Evolutionary conservation across 1,140 invertebrate species (phyloP).

Genomic region (Amyelois transitella): DNA sequence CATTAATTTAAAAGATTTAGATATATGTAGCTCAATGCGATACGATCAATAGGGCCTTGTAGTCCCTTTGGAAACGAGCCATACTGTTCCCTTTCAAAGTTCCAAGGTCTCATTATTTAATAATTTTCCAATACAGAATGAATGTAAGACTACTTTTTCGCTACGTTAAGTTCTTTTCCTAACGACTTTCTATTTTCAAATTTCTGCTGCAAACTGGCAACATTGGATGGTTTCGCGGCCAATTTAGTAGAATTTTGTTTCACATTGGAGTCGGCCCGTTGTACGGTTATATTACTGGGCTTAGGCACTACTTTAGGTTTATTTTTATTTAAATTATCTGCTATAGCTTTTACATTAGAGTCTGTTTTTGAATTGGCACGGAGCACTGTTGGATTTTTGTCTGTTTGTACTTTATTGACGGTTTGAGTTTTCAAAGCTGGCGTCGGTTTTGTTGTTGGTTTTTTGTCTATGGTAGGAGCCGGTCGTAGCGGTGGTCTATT

Average conservation of each 20-base stretch:
- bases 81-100: not conserved
- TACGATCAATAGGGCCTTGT: no score
- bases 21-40: no score
- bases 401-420: constrained; percentile 31
- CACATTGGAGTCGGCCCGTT: constrained; percentile 55
- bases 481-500: constrained; percentile 52
- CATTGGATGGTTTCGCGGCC: constrained; percentile 78
- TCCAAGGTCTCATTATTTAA: not conserved
- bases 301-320: constrained; percentile 63
- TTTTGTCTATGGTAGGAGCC: constrained; percentile 44
- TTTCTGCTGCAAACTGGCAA: constrained; percentile 83
- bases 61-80: no score
- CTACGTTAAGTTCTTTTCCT: constrained; percentile 49
- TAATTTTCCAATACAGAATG: constrained; percentile 6
- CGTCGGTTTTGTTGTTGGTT: constrained; percentile 35
- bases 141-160: constrained; percentile 43
- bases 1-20: no score
- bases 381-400: constrained; percentile 39
- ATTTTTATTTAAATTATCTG: constrained; percentile 60
- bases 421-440: constrained; percentile 44
- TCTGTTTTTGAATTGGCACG: constrained; percentile 48
- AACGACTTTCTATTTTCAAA: constrained; percentile 77
- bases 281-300: constrained; percentile 37
- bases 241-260: constrained; percentile 69
- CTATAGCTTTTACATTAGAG: constrained; percentile 58